Base-by-base conservation (phyloP, 1,140 invertebrate species). In the Parasteatoda tepidariorum region DNA sequence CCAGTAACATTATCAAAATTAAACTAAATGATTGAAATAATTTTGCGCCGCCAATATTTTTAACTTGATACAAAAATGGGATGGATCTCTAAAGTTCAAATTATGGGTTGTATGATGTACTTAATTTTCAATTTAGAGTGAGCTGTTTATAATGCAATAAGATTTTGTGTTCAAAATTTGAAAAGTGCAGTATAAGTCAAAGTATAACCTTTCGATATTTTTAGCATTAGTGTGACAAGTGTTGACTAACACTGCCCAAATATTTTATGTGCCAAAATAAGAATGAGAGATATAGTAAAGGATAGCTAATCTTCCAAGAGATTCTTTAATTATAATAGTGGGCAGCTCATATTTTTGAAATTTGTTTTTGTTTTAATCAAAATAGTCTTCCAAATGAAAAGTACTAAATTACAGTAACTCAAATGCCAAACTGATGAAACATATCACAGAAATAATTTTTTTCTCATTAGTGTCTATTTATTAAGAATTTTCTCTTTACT, bases 401-500 rank as follows among this genome's bases (percentile, higher is more conserved):
- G 55, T 31, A 61, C 78, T 81, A 81, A 81, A 81, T 81, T 70
- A 28, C 67, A 70, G 54, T 28, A 33, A 81, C 54, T 70, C 57
- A 48, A 81, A 81, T 81, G 78, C 78, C 78, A 81, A 81, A 68
- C 34, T 54, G 74, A 68, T 62, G 54, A 81, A 81, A 81, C 78
- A 81, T 81, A 81, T 81, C 78, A 81, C 18, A 48, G 38, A 38
- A 34, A 71, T n/a, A 81, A 81, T 66, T 11, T 28, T 81, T 81
- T 70, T 70, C 66, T 48, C 78, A 41, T 61, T 68, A 66, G 48
- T 61, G 76, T 70, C 78, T 81, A 34, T 81, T 81, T 81, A 81
- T 81, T 81, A 64, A 70, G 66, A 70, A 61, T 48, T 81, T 81
- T 81, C 78, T 81, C 78, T 81, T 81, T 70, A 81, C 41, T 81